A percentile compares a stretch with the other conserved stretches of the same genome.
Evolutionary conservation across 2,113 vertebrate species (phyloP).

Genomic region (Pterocles gutturalis): DNA sequence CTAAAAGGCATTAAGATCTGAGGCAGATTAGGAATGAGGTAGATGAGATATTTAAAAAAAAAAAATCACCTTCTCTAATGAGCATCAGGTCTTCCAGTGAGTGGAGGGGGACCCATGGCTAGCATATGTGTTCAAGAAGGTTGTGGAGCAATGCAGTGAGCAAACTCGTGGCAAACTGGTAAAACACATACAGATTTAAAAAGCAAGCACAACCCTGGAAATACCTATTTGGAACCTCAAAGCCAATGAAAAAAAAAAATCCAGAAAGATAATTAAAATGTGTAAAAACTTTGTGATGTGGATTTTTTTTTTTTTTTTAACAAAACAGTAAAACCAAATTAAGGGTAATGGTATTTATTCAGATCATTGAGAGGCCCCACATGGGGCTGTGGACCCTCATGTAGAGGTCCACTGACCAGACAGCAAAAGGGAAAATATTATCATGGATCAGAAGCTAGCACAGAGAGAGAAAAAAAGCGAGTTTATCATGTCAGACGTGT

Average conservation of each 20-base stretch:
- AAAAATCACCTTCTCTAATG: neutral
- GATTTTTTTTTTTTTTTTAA: neutral
- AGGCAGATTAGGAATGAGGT: neutral
- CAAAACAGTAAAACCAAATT: neutral
- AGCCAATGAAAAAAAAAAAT: neutral
- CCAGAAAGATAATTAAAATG: neutral
- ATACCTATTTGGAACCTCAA: neutral
- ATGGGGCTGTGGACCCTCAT: neutral
- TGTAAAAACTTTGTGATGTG: neutral
- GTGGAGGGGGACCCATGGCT: neutral
- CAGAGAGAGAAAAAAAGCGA: neutral
- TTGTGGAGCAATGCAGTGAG: neutral
- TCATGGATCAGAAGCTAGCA: neutral
- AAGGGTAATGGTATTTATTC: neutral
- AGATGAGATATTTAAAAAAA: neutral
- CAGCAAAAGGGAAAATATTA: neutral
- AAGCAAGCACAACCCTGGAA: neutral
- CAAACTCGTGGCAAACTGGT: neutral
- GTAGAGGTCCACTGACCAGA: neutral
- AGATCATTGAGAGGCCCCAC: neutral
- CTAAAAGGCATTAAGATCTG: neutral
- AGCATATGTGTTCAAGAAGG: neutral
- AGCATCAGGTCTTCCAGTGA: neutral
- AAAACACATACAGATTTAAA: neutral
- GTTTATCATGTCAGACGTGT: neutral